phyloP scores from a whole-genome alignment of 2,888 invertebrate species.

The Conchocele bisecta region DNA sequence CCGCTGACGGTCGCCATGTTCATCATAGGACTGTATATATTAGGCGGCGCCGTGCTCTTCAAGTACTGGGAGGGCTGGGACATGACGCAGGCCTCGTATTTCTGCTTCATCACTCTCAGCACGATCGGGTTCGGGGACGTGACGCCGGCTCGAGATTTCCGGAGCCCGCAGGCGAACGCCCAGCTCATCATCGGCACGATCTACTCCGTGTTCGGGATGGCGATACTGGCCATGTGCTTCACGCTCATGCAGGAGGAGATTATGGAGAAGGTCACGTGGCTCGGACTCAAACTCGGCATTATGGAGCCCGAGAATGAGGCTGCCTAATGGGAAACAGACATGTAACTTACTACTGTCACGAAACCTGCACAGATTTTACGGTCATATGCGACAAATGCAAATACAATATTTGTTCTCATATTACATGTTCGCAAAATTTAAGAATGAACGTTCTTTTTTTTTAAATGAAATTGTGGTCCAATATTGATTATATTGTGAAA shows the following conservation, averaged over 20 bases:
- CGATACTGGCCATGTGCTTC: conserved; percentile 83
- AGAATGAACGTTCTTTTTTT: no score
- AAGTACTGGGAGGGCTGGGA: conserved; percentile 82
- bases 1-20: conserved; percentile 82
- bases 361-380: no score
- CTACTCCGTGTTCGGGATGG: conserved; percentile 82
- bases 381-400: no score
- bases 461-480: no score
- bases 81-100: conserved; percentile 80
- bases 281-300: conserved; percentile 81
- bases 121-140: conserved; percentile 83
- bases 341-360: no score
- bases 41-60: conserved; percentile 81
- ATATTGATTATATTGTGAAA: no score
- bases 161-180: conserved; percentile 75
- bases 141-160: conserved; percentile 77
- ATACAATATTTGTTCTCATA: no score
- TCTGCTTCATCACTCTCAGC: conserved; percentile 82
- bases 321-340: no score
- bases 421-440: no score
- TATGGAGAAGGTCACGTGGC: conserved; percentile 81
- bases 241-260: conserved; percentile 83
- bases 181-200: conserved; percentile 80
- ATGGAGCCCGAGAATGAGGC: conserved; percentile 31
- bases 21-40: conserved; percentile 81